These are phyloP conservation scores for Arnoldichthys spilopterus DNA, from an alignment of 2,797 vertebrate genomes.

Conservation along the genomic window DNA sequence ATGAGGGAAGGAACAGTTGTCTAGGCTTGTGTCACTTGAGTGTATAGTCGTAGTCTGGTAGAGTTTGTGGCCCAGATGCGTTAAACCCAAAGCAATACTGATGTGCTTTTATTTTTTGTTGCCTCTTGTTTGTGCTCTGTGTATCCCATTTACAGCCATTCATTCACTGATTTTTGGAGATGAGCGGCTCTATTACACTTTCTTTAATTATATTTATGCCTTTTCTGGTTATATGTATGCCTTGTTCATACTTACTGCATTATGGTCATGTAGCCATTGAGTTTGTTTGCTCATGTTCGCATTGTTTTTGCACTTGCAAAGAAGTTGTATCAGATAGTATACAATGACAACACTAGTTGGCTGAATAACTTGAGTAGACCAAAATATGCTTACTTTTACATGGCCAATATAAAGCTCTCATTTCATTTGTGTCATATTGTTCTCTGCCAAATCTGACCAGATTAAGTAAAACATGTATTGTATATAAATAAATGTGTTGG, in stretches of 20 bases:
- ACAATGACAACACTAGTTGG: neutral
- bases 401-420: slow-evolving; percentile 28
- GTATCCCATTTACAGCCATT: neutral
- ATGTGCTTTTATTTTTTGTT: slow-evolving; percentile 47
- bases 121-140: neutral
- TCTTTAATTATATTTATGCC: neutral
- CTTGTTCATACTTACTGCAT: neutral
- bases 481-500: neutral
- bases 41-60: neutral
- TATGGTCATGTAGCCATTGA: neutral
- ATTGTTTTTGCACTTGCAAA: slow-evolving; percentile 3
- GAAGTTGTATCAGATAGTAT: slow-evolving; percentile 1
- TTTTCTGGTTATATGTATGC: slow-evolving; percentile 11
- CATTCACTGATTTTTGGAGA: too few species aligned
- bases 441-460: slow-evolving; percentile 40
- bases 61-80: neutral
- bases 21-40: neutral
- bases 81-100: slow-evolving; percentile 67
- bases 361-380: neutral
- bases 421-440: slow-evolving; percentile 11
- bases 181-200: neutral
- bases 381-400: neutral
- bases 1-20: slow-evolving; percentile 11
- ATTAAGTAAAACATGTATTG: neutral
- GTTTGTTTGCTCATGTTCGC: neutral